Base-by-base conservation (phyloP, 2,888 invertebrate species). In the Thera britannica region DNA sequence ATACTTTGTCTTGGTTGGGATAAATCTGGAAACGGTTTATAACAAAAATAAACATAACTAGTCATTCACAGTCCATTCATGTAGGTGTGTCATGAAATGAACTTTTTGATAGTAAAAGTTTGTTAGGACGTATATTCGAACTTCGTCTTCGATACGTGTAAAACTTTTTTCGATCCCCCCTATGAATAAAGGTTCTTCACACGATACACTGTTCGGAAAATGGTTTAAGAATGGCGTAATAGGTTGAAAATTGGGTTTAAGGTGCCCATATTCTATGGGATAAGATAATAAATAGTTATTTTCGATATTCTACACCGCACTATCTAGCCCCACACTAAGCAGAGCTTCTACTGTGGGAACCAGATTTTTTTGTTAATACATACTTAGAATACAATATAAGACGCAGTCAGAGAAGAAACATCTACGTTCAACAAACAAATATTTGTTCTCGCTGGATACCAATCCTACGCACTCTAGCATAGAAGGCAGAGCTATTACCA, bases 21-120 rank as follows among this genome's bases (percentile, higher is more conserved):
- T 70, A 76, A 75, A 67, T 68, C 73, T 74, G 71, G 75, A 75
- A 72, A 73, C 70, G 63, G 65, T 73, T 71, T 73, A 77, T 36
- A 38, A 79, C 77, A 74, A 78, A 81, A 83, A 82, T 81, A 79
- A 78, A 80, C 79, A 78, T 79, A 77, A 78, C 78, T 64, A 63
- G 63, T 68, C 62, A 63, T 66, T 68, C 58, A 52, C 65, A 59
- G 65, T 52, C n/a, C 58, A 52, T 52, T 57, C 55, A 62, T 64
- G 61, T 60, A 64, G 57, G 62, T 63, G 63, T 51, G 49, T 61
- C 55, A 35, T 55, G n/a, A 71, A 71, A 35, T 55, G n/a, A 71
- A 71, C 61, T 71, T 72, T 72, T 68, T 67, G 66, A 72, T 71
- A 74, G 70, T 67, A 58, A 66, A 72, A 65, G 59, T 71, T 71